Evolutionary conservation across 2,888 invertebrate species (phyloP).

Genomic region (Erebia epiphron): DNA sequence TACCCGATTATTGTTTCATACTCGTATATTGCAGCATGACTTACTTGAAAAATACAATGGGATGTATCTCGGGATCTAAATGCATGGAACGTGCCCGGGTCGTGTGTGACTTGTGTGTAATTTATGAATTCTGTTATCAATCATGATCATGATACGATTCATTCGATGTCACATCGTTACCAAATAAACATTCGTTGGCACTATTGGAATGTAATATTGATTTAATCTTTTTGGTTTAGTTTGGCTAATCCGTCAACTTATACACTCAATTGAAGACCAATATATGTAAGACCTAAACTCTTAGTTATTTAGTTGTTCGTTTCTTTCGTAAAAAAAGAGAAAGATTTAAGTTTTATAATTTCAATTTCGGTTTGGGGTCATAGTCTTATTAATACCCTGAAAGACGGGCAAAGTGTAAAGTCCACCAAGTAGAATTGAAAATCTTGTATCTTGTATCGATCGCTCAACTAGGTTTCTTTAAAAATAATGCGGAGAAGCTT

Average conservation of each 20-base stretch:
- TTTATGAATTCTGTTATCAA: slow-evolving; percentile 25
- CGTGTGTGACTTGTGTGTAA: slow-evolving; percentile 26
- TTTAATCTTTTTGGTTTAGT: neutral
- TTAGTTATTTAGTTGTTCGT: no score
- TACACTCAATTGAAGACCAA: no score
- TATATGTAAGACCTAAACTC: no score
- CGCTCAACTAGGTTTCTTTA: neutral
- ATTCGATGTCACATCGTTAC: slow-evolving; percentile 15
- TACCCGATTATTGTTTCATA: slow-evolving; percentile 39
- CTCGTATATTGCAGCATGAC: slow-evolving; percentile 24
- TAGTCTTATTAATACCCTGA: no score
- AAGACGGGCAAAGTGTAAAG: no score
- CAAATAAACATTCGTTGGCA: slow-evolving; percentile 2
- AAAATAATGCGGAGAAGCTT: neutral
- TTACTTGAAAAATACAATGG: slow-evolving; percentile 30
- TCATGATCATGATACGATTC: slow-evolving; percentile 22
- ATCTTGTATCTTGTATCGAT: no score
- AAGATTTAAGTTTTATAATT: no score
- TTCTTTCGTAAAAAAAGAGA: no score
- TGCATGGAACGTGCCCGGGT: slow-evolving; percentile 31
- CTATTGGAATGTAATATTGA: neutral
- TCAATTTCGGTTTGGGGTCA: no score
- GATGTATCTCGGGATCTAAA: slow-evolving; percentile 34
- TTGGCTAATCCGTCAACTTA: neutral
- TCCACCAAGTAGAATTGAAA: neutral